Evolutionary conservation across 2,113 vertebrate genomes (phyloP), one percentile per base, ranked within the genome.

Genomic region (Vombatus ursinus): DNA sequence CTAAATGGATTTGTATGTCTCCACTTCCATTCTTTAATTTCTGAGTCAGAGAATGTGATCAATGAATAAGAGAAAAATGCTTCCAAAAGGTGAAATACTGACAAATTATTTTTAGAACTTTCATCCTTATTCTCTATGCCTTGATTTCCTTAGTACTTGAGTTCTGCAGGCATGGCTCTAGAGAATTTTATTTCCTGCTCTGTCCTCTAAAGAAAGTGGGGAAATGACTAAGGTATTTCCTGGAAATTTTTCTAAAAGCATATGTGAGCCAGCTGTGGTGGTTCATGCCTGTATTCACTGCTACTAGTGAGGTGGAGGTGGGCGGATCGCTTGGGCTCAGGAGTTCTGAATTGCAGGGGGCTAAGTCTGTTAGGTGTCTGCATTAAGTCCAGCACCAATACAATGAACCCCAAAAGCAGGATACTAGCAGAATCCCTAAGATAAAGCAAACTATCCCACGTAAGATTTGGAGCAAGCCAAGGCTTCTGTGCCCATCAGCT

Each of bases 101-200:
- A 77, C 31, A 77, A 19, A n/a, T 77, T n/a, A 77, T n/a, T 77
- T 61, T n/a, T n/a, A n/a, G 61, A 77, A 77, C 1, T 96, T 28
- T 68, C 91, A 92, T 96, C 94, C 53, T 92, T 96, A 50, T 77
- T 93, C 47, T 92, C 94, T n/a, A 22, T 95, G 91, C 95, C 12
- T 90, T 96, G 68, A 94, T 50, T 22, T 93, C 52, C 37, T 93
- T 68, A 92, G 52, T 77, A 92, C 50, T 95, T 92, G 49, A 92
- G 47, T 96, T 92, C 51, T 84, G 68, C n/a, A 23, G 28, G n/a
- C 25, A 49, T 91, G 0, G 26, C 52, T 90, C 90, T 3, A 28
- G 26, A 49, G 57, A 68, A 48, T 52, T 96, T 95, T 93, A 90
- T 96, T 95, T 49, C 90, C 22, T 68, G 31, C 84, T 93, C 95